Evolutionary conservation across 2,797 vertebrate species (phyloP), one percentile per base, ranked within the genome.

Genomic region (Lophotriccus pileatus): DNA sequence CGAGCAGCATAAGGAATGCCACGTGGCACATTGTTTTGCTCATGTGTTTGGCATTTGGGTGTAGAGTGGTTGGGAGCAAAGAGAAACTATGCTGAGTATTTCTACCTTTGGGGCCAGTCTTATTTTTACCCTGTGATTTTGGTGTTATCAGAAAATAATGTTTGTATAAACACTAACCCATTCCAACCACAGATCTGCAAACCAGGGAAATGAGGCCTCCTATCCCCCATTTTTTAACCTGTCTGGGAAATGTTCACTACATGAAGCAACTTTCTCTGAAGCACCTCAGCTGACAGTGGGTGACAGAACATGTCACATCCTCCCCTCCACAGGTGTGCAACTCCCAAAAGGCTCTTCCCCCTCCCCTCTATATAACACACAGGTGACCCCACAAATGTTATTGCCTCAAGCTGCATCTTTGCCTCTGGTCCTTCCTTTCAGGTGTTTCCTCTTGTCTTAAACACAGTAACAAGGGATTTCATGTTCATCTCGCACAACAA

Each of bases 401-500:
- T 14, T 37, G 39, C 76, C n/a, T 1, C 52, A 36, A 88, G 39
- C 53, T 69, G 14, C 72, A 8, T 39, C 30, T 56, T 36, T 50
- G 46, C 21, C n/a, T 21, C 73, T 62, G 60, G 11, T 18, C 68
- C 32, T 83, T 93, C 72, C 49, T 64, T 63, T 74, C 60, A 73
- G 79, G 20, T 85, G 36, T 76, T 89, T 73, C 44, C 59, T 84
- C 46, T 41, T 19, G 13, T 50, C 78, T 67, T 53, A 23, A 89
- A 87, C 50, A 46, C 39, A 13, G 0, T 25, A 37, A 44, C 4
- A 30, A 47, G 43, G 22, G 53, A 37, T 92, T 82, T 69, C 36
- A 6, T 0, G 5, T 14, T 56, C 63, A 22, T 24, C n/a, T 36
- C 11, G 0, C 46, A 50, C 10, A 5, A 8, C 21, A 47, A 2